Percentiles rank a stretch among this genome's conserved stretches.
These are phyloP conservation scores for Ptycholaimellus sp. DNA, from an alignment of 2,888 invertebrate species.

Conservation along the genomic window DNA sequence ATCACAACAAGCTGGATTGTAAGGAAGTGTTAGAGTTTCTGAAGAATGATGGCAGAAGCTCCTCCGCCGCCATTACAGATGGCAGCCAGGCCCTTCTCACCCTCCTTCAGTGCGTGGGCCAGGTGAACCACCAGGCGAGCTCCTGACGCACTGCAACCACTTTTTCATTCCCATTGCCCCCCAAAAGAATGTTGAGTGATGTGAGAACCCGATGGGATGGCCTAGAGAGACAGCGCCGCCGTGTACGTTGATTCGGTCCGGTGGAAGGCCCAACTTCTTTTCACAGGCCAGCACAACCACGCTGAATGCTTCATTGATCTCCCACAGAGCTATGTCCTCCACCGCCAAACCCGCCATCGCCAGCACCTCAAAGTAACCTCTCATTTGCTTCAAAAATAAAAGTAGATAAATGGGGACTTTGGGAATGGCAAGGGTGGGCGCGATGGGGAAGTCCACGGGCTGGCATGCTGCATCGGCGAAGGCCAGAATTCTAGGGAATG, in stretches of 20 bases:
- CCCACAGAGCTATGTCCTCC: slow-evolving; percentile 75
- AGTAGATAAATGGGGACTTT: slow-evolving; percentile 31
- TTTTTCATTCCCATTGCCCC: background rate
- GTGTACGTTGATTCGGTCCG: slow-evolving; percentile 68
- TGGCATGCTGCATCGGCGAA: slow-evolving; percentile 81
- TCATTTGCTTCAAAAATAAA: background rate
- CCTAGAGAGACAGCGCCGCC: slow-evolving; percentile 97
- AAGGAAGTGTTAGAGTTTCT: slow-evolving; percentile 84
- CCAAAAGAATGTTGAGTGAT: slow-evolving; percentile 1
- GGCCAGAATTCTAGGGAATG: slow-evolving; percentile 29
- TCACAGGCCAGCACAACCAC: slow-evolving; percentile 77
- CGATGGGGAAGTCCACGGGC: slow-evolving; percentile 89
- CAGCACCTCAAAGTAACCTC: slow-evolving; percentile 37
- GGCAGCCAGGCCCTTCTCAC: slow-evolving; percentile 75
- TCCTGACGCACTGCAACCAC: slow-evolving; percentile 59
- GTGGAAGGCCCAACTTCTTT: slow-evolving; percentile 58
- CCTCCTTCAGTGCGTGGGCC: slow-evolving; percentile 60
- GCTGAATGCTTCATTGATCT: slow-evolving; percentile 94
- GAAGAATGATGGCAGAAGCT: slow-evolving; percentile 81
- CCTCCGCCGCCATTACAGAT: slow-evolving; percentile 98
- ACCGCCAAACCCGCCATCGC: slow-evolving; percentile 54
- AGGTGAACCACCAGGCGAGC: slow-evolving; percentile 72
- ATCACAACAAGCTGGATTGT: too few relatives aligned
- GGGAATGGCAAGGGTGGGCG: slow-evolving; percentile 70
- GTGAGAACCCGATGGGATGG: slow-evolving; percentile 65